Conservation (phyloP, 2,888 invertebrate species). For the Acronicta alni region DNA sequence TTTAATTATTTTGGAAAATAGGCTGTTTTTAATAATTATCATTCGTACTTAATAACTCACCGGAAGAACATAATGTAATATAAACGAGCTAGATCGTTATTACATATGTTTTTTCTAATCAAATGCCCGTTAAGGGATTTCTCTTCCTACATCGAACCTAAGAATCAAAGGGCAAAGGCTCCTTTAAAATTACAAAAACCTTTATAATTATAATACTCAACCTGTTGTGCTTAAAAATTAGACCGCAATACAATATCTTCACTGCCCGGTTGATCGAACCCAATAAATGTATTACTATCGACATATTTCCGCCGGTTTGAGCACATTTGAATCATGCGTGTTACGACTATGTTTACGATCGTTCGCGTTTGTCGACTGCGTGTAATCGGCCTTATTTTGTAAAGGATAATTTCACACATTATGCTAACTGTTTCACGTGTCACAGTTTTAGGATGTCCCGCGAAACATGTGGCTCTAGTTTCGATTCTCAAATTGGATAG, state of each 20-base stretch:
- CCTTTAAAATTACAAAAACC: no score
- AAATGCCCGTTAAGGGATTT: no score
- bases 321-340: conserved; percentile 8
- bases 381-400: conserved; percentile 19
- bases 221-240: background rate
- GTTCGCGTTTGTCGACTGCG: conserved; percentile 20
- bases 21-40: no score
- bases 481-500: no score
- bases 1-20: no score
- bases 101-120: no score
- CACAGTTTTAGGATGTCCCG: conserved; percentile 2
- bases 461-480: background rate
- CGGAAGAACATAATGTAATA: no score
- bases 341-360: conserved; percentile 33
- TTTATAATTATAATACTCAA: no score
- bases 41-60: no score
- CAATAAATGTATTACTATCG: conserved; percentile 19
- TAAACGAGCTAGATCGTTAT: no score
- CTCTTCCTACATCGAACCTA: no score
- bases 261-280: conserved; percentile 6
- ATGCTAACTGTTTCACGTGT: conserved; percentile 15
- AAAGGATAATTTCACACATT: conserved; percentile 23
- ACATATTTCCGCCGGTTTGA: conserved; percentile 24
- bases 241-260: conserved; percentile 16
- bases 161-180: no score